Base-by-base conservation (phyloP, 2,113 vertebrate genomes). In the Ardeotis arabs region DNA sequence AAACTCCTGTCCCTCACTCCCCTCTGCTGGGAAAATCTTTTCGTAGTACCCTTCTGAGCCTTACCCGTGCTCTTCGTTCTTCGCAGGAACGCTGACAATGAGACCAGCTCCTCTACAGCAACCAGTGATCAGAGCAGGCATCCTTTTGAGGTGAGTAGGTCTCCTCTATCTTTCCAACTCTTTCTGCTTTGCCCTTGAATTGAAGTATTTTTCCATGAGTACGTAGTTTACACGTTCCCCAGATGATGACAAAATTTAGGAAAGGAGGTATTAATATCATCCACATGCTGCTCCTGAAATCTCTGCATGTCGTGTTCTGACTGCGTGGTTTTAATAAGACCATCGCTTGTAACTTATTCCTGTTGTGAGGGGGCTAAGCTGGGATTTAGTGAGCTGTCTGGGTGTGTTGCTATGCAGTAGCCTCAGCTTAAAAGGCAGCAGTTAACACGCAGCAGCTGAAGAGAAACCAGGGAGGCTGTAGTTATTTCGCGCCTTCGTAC, bases 91-190 rank as follows among this genome's bases (percentile, higher is more conserved):
- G 59, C 98, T 55, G 99, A 99, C 94, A 99, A 98, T 85, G 98
- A 98, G 79, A 98, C 98, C 78, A 97, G 95, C 91, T 98, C 99
- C 55, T 98, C 98, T 50, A 97, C 98, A 2, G 97, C 99, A 64
- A 97, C 98, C 29, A 89, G 98, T 4, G 98, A 99, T 53, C 99
- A 98, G 98, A 98, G 98, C 98, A 98, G 99, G 93, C 99, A 98
- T 84, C 98, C 98, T 10, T 98, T 99, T 39, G 99, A 99, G 98
- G 99, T 96, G 45, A 95, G 63, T 75, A 27, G 96, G 31, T 67
- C 68, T 50, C 60, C 31, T 39, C 24, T 45, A 1, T 33, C 55
- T 33, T 66, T 55, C 53, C n/a, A 45, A 6, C 12, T 7, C 39
- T 31, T 66, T 5, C 53, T 85, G 74, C 28, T 69, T 69, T 76